A percentile compares a stretch with the other conserved stretches of the same genome.
Evolutionary conservation across 2,797 vertebrate species (phyloP).

Genomic region (Tachyglossus aculeatus): DNA sequence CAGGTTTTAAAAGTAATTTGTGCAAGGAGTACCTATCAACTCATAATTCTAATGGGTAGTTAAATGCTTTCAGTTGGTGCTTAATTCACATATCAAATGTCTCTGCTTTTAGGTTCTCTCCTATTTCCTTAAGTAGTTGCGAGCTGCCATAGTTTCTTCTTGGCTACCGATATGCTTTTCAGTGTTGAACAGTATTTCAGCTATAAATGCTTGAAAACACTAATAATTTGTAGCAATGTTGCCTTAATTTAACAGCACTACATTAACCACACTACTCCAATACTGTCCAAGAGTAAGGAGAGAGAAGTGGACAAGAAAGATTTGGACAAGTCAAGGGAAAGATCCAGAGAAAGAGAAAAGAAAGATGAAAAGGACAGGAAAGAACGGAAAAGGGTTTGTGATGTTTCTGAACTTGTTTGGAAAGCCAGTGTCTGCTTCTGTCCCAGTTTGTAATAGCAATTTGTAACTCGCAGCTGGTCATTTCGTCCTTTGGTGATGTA

Average conservation of each 20-base stretch:
- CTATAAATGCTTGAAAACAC: slow-evolving; percentile 33
- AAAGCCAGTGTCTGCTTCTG: slow-evolving; percentile 7
- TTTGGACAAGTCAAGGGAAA: slow-evolving; percentile 88
- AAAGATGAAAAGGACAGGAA: slow-evolving; percentile 93
- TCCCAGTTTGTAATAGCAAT: slow-evolving; percentile 5
- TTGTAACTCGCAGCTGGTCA: slow-evolving; percentile 22
- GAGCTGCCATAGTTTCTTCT: slow-evolving; percentile 44
- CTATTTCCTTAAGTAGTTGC: slow-evolving; percentile 34
- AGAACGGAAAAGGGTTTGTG: slow-evolving; percentile 93
- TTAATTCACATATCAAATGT: no score
- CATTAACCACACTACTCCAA: slow-evolving; percentile 90
- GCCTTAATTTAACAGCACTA: slow-evolving; percentile 88
- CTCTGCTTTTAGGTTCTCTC: slow-evolving; percentile 24
- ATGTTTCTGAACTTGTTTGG: slow-evolving; percentile 64
- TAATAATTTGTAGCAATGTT: slow-evolving; percentile 77
- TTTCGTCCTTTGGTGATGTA: slow-evolving; percentile 28
- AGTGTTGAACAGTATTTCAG: slow-evolving; percentile 34
- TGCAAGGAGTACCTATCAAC: no score
- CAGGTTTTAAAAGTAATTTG: no score
- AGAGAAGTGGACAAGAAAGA: slow-evolving; percentile 98
- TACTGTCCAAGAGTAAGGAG: slow-evolving; percentile 96
- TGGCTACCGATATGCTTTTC: slow-evolving; percentile 48
- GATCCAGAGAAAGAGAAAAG: slow-evolving; percentile 95
- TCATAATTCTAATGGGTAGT: no score
- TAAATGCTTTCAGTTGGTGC: no score